A percentile compares a stretch with the other conserved stretches of the same genome.
phyloP scores from a whole-genome alignment of 2,113 vertebrate genomes.

The Trogon melanurus region DNA sequence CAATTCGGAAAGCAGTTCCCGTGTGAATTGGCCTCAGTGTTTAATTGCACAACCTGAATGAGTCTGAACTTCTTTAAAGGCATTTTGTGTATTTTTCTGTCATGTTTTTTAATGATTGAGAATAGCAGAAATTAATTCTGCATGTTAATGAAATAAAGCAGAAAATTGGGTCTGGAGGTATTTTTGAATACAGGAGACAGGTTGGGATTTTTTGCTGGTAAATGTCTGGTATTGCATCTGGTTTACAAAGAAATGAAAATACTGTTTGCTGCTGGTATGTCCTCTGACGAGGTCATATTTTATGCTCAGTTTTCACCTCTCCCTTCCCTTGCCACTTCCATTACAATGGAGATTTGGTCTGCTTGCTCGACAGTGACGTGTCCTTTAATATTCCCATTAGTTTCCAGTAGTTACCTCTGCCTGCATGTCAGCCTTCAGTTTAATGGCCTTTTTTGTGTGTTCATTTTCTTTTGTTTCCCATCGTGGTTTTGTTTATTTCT shows the following conservation, averaged over 20 bases:
- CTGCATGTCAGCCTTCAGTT: constrained; percentile 85
- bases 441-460: constrained; percentile 86
- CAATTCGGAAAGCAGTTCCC: not conserved
- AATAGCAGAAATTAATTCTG: not conserved
- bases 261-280: not conserved
- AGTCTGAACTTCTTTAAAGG: not conserved
- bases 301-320: constrained; percentile 54
- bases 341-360: constrained; percentile 62
- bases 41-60: not conserved
- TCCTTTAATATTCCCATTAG: constrained; percentile 72
- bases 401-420: constrained; percentile 72
- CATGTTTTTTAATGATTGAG: not conserved
- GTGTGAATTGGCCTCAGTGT: not conserved
- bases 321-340: constrained; percentile 65
- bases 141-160: not conserved
- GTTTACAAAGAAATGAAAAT: not conserved
- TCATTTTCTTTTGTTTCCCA: constrained; percentile 86
- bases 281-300: constrained; percentile 40
- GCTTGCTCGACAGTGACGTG: constrained; percentile 60
- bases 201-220: not conserved
- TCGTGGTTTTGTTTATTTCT: constrained; percentile 90
- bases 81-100: not conserved
- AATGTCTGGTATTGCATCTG: not conserved
- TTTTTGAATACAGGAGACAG: not conserved
- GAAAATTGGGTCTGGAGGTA: not conserved